Base-by-base conservation (phyloP, 1,140 invertebrate species). In the Penaeus japonicus region DNA sequence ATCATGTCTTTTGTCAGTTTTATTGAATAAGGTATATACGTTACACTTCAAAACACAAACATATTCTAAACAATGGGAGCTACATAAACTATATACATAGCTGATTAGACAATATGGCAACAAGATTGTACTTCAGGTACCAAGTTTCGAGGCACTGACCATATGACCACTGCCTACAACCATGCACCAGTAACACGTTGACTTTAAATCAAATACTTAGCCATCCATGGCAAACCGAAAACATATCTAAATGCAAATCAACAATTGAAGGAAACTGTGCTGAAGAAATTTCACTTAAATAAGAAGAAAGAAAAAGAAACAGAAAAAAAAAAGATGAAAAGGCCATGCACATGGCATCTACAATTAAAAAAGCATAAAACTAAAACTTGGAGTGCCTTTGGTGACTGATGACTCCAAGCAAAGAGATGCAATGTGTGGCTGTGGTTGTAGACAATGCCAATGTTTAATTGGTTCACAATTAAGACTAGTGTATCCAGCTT, bases 41-140 rank as follows among this genome's bases (percentile, higher is more conserved):
- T 73, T 73, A 73, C 70, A 73, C 70, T 73, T 73, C 70, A 73
- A 73, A n/a, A 73, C 70, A 73, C 70, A 73, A 27, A 73, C 35
- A 73, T 32, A 30, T 73, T 30, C 27, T 18, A 73, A 73, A 73
- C 70, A 73, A 12, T 27, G 35, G 35, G 35, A 73, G 70, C 70
- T 73, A 73, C 70, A 73, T 32, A 73, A 18, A 30, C 27, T 73
- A 73, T 73, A 24, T 73, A 73, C 70, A 73, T 73, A 73, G 70
- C 35, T 27, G 79, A 81, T 75, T 81, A 81, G 80, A 81, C 79
- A 62, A 84, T 89, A 89, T 89, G 87, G 87, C 87, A 89, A 84
- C 87, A 89, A 89, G 53, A 89, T 89, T 89, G 87, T 89, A 84
- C 82, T 84, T 89, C 87, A 89, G 87, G 87, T 89, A 89, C 87